Evolutionary conservation across 2,113 vertebrate genomes (phyloP).

Genomic region (Lanius collurio): DNA sequence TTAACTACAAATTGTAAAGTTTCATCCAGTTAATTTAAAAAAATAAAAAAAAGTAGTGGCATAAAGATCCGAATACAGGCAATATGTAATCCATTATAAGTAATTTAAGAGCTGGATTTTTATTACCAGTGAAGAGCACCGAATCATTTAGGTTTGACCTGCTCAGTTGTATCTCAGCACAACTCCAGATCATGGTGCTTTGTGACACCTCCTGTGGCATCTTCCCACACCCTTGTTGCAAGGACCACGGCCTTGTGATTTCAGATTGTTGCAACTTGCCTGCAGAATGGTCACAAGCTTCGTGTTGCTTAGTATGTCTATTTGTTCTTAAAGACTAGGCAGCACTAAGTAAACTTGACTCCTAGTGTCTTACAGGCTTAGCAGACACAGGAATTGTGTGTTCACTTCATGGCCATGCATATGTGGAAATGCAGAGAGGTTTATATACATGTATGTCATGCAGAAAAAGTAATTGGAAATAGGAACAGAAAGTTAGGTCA

Average conservation of each 20-base stretch:
- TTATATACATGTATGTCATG: neutral
- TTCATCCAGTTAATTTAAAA: neutral
- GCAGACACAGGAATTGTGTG: accelerated
- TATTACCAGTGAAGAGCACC: neutral
- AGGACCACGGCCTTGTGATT: neutral
- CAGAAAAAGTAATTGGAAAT: neutral
- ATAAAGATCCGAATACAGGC: neutral
- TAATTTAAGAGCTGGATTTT: neutral
- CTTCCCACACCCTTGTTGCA: neutral
- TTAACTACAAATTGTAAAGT: neutral
- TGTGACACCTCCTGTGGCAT: neutral
- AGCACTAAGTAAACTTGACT: neutral
- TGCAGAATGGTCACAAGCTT: neutral
- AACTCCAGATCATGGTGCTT: neutral
- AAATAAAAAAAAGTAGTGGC: neutral
- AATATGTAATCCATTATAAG: neutral
- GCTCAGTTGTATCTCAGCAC: neutral
- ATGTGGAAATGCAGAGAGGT: neutral
- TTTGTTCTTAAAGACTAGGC: neutral
- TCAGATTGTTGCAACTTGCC: neutral
- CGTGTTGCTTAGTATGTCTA: neutral
- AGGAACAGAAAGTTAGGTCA: neutral
- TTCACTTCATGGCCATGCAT: neutral
- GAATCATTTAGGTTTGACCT: neutral
- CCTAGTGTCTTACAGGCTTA: neutral